Evolutionary conservation across 2,113 vertebrate genomes (phyloP).

Genomic region (Melanotaenia duboulayi): DNA sequence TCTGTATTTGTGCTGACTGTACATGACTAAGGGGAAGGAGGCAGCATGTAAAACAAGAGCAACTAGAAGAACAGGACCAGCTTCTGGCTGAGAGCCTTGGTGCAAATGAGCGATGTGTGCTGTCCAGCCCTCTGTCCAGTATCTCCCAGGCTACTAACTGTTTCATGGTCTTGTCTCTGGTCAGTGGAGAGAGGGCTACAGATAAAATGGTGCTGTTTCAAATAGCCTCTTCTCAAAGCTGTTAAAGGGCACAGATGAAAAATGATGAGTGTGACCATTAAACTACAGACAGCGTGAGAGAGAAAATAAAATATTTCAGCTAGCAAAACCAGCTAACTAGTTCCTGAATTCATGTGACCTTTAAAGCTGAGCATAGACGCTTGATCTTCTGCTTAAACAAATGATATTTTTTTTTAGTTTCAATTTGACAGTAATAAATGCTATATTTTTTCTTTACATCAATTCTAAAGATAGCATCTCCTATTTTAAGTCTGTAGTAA

Average conservation of each 20-base stretch:
- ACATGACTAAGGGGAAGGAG: not conserved
- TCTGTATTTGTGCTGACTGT: not conserved
- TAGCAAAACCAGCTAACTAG: too few species aligned
- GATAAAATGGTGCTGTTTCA: not conserved
- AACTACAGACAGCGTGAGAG: not conserved
- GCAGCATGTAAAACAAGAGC: not conserved
- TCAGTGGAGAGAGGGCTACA: not conserved
- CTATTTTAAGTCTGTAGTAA: not conserved
- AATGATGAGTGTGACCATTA: not conserved
- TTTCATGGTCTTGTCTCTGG: not conserved
- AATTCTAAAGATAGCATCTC: not conserved
- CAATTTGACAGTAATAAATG: not conserved
- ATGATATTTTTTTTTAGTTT: too few species aligned
- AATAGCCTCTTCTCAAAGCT: not conserved
- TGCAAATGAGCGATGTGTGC: not conserved
- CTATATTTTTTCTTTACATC: not conserved
- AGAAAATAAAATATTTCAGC: not conserved
- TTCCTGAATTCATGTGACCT: too few species aligned
- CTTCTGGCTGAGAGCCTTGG: slow-evolving; percentile 8
- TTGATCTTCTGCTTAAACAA: not conserved
- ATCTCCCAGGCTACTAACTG: not conserved
- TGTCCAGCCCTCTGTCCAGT: not conserved
- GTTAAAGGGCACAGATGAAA: not conserved
- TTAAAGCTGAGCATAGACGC: not conserved
- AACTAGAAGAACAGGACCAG: slow-evolving; percentile 22